Evolutionary conservation across 2,113 vertebrate genomes (phyloP), one percentile per base, ranked within the genome.

Genomic region (Rhabdornis inornatus): DNA sequence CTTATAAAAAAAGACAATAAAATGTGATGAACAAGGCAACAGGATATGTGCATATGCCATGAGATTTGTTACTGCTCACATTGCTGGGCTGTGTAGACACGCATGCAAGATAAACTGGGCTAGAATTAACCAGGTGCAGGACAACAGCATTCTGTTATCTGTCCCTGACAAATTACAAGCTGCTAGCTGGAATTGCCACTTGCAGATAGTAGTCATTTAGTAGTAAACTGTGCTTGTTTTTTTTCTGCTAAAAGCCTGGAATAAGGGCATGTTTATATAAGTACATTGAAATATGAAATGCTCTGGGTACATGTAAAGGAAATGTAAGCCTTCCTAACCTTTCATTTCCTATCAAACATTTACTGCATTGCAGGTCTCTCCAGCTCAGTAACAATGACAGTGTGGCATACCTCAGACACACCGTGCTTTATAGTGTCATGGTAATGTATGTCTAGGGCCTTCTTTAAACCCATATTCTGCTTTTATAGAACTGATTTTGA

Each of bases 361-460:
- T 94, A 77, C 96, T 90, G 97, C 97, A 97, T 75, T 96, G 97
- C 97, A 89, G 95, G 44, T 92, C 70, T 84, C 74, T 79, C 47
- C 57, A 89, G 92, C 91, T 97, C 68, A 49, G 76, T 50, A 81
- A 39, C 86, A 53, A 15, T 3, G 15, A 42, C 76, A 84, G 45
- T 5, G 64, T 92, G 78, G 68, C 61, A 25, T 16, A 21, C 33
- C 57, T 90, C 61, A 13, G 47, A 13, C 25, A 47, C 14, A 42
- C 18, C 0, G 6, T 87, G 57, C 76, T 97, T 97, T 74, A 76
- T 18, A 77, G 86, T 71, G 60, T 75, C 92, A 63, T 33, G 33
- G 44, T 63, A 89, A 92, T 83, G 90, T 61, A 81, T 82, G 47
- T 95, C 83, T 61, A 72, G 93, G 92, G 85, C 87, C 84, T 89